Conservation (phyloP, 2,113 vertebrate genomes). For the Brachyistius frenatus region DNA sequence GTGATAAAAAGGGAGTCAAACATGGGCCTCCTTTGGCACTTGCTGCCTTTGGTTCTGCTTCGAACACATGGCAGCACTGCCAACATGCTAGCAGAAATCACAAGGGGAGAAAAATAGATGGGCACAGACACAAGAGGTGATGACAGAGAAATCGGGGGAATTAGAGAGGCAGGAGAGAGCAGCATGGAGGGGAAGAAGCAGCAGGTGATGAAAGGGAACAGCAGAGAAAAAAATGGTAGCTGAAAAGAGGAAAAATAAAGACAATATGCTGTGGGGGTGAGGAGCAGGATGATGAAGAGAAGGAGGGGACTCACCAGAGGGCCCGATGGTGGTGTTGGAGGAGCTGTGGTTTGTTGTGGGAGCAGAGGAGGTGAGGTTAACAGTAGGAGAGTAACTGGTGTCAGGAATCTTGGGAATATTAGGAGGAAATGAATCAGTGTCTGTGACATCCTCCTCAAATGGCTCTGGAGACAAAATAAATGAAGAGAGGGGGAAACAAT, state of each 20-base stretch:
- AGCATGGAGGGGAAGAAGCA: neutral
- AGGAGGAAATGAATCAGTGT: slow-evolving; percentile 44
- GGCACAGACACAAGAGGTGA: slow-evolving; percentile 9
- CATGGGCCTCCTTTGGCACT: slow-evolving; percentile 44
- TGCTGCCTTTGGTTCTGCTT: slow-evolving; percentile 46
- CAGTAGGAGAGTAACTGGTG: slow-evolving; percentile 43
- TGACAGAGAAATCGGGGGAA: slow-evolving; percentile 42
- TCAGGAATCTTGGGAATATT: slow-evolving; percentile 51
- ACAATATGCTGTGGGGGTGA: neutral
- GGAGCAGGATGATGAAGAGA: neutral
- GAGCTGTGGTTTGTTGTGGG: slow-evolving; percentile 53
- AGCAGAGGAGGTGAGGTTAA: slow-evolving; percentile 59
- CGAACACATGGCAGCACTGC: slow-evolving; percentile 40
- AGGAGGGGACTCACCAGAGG: slow-evolving; percentile 74
- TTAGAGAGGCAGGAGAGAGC: neutral
- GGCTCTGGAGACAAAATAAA: slow-evolving; percentile 70
- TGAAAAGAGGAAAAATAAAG: slow-evolving; percentile 6
- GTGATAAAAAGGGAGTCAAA: slow-evolving; percentile 32
- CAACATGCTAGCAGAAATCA: slow-evolving; percentile 56
- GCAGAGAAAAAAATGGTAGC: neutral
- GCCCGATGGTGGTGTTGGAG: slow-evolving; percentile 57
- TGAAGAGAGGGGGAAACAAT: neutral
- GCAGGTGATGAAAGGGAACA: slow-evolving; percentile 17
- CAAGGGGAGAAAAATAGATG: slow-evolving; percentile 29
- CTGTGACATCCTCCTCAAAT: slow-evolving; percentile 52